Conservation (phyloP, 2,113 vertebrate genomes). For the Syngnathus floridae region DNA sequence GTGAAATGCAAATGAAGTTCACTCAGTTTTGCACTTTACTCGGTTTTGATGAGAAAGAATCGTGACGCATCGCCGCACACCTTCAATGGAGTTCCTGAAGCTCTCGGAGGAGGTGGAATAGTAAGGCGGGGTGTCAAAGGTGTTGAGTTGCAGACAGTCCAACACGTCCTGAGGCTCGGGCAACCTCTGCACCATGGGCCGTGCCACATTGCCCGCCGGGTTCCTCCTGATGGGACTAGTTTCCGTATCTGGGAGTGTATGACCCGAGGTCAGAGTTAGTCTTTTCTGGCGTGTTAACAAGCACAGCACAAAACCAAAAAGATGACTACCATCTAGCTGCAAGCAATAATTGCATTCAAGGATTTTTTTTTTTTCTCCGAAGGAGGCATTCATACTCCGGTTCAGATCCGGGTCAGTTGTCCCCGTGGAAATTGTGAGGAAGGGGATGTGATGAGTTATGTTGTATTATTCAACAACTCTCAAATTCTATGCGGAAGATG, state of each 20-base stretch:
- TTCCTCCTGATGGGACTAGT: slow-evolving; percentile 84
- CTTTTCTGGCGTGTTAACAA: background rate
- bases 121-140: slow-evolving; percentile 92
- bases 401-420: slow-evolving; percentile 18
- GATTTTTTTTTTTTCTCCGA: background rate
- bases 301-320: background rate
- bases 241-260: slow-evolving; percentile 72
- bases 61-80: slow-evolving; percentile 37
- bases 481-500: slow-evolving; percentile 33
- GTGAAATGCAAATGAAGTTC: slow-evolving; percentile 1
- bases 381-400: background rate
- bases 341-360: background rate
- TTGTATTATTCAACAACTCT: slow-evolving; percentile 41
- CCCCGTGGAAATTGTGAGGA: slow-evolving; percentile 14
- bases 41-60: background rate
- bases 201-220: slow-evolving; percentile 84
- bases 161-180: slow-evolving; percentile 84
- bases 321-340: background rate
- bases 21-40: background rate
- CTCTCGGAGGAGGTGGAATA: slow-evolving; percentile 94
- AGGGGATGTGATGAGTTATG: slow-evolving; percentile 33
- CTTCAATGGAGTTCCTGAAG: slow-evolving; percentile 94
- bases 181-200: slow-evolving; percentile 87
- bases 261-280: slow-evolving; percentile 9
- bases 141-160: slow-evolving; percentile 83